A percentile compares a stretch with the other conserved stretches of the same genome.
Conservation (phyloP, 2,113 vertebrate genomes). For the Tylochromis polylepis region DNA sequence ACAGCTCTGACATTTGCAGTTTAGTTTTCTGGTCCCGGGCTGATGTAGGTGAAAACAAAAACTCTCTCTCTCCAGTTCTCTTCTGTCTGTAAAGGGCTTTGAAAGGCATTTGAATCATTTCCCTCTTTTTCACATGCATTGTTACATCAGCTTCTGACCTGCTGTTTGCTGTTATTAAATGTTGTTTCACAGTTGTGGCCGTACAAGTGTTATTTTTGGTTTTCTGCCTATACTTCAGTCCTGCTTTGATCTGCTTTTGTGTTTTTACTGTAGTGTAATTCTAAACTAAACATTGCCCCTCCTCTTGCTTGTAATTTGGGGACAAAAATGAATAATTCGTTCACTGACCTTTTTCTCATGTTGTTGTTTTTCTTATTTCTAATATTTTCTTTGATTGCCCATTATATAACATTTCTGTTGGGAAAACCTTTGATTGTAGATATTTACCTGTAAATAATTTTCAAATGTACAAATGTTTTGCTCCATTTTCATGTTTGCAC, state of each 20-base stretch:
- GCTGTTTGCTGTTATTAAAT: constrained; percentile 29
- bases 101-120: neutral
- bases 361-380: neutral
- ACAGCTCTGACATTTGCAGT: constrained; percentile 10
- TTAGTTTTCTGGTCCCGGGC: neutral
- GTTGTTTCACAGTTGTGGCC: constrained; percentile 19
- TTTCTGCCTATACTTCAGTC: neutral
- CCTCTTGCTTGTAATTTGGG: neutral
- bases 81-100: constrained; percentile 40
- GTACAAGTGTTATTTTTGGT: neutral
- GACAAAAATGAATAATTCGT: neutral
- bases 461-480: constrained; percentile 46
- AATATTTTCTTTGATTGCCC: neutral
- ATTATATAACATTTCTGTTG: neutral
- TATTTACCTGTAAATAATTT: constrained; percentile 62
- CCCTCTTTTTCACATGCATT: neutral
- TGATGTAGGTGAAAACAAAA: neutral
- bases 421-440: constrained; percentile 44
- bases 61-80: neutral
- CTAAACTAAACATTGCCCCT: neutral
- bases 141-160: constrained; percentile 23
- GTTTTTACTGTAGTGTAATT: neutral
- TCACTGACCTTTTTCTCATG: neutral
- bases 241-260: neutral
- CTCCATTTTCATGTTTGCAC: constrained; percentile 39